phyloP scores from a whole-genome alignment of 2,113 vertebrate species.

The Balaenoptera acutorostrata region DNA sequence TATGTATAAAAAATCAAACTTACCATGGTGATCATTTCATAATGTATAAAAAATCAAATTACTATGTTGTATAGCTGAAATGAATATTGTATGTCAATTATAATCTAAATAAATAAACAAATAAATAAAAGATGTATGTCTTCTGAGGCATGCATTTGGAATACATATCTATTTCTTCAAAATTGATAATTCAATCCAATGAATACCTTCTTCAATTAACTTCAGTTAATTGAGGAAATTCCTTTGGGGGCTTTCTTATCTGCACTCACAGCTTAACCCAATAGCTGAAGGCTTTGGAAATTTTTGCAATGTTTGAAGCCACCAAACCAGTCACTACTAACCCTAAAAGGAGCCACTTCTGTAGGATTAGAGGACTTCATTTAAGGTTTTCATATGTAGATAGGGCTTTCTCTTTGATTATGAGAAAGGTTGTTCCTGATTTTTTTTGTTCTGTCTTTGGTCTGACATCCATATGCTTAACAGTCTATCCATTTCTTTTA shows the following conservation, averaged over 20 bases:
- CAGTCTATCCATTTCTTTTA: conserved; percentile 13
- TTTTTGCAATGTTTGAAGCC: background rate
- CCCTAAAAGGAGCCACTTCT: background rate
- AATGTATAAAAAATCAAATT: background rate
- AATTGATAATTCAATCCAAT: background rate
- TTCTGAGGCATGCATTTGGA: background rate
- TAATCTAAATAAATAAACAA: background rate
- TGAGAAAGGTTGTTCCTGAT: background rate
- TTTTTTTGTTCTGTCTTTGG: conserved; percentile 10
- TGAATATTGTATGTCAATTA: background rate
- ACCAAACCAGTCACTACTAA: background rate
- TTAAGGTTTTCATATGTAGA: background rate
- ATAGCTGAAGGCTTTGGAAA: background rate
- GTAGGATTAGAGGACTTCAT: background rate
- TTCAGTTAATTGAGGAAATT: background rate
- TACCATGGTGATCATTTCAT: background rate
- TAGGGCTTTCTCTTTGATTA: background rate
- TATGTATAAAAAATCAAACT: background rate
- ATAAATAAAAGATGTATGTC: background rate
- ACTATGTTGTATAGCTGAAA: background rate
- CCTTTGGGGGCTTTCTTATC: background rate
- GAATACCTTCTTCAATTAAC: background rate
- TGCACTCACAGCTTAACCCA: background rate
- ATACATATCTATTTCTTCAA: background rate
- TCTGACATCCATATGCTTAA: conserved; percentile 34